Evolutionary conservation across 2,113 vertebrate genomes (phyloP).

Genomic region (Laticauda colubrina): DNA sequence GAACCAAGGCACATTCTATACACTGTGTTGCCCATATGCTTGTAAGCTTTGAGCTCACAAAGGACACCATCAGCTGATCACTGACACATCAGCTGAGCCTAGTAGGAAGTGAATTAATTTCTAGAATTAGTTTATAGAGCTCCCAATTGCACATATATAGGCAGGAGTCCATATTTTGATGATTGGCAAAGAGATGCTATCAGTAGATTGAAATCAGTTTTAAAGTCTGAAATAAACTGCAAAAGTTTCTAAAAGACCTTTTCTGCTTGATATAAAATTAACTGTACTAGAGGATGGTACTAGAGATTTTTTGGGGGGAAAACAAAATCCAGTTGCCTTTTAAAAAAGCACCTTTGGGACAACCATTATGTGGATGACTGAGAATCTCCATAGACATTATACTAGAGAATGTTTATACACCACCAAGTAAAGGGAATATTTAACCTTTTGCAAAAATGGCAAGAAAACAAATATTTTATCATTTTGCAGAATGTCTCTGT

Average conservation of each 20-base stretch:
- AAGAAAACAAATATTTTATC: neutral
- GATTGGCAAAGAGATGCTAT: neutral
- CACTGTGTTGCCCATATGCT: neutral
- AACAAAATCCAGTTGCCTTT: neutral
- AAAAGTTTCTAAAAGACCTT: neutral
- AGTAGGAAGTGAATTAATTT: neutral
- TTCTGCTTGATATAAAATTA: neutral
- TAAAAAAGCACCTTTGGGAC: neutral
- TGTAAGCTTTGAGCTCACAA: neutral
- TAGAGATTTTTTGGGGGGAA: too few species aligned
- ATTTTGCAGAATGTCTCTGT: neutral
- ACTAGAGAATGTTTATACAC: neutral
- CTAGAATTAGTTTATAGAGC: neutral
- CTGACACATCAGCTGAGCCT: neutral
- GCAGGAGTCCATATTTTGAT: neutral
- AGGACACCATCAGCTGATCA: neutral
- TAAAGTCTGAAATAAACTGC: neutral
- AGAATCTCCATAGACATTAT: neutral
- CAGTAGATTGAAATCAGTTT: neutral
- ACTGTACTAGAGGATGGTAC: neutral
- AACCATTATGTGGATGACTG: neutral
- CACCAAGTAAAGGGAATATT: neutral
- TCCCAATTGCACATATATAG: neutral
- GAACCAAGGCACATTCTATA: neutral
- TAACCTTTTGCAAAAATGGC: neutral